phyloP scores from a whole-genome alignment of 2,888 invertebrate species.

The Melangyna quadrimaculata region DNA sequence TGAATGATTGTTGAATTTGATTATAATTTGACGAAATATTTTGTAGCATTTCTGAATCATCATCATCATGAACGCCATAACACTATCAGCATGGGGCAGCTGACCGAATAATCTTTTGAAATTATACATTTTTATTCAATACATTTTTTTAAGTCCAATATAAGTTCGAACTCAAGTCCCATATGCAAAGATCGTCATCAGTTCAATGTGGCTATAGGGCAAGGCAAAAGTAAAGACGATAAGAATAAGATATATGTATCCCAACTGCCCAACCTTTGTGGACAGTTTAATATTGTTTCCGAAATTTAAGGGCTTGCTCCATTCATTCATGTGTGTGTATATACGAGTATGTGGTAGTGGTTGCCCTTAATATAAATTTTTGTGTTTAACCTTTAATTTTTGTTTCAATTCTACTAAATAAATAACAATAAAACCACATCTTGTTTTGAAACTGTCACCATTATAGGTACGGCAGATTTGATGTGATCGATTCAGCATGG shows the following conservation, averaged over 20 bases:
- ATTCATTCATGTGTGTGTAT: not conserved
- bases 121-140: conserved; percentile 12
- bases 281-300: not conserved
- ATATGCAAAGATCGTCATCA: not conserved
- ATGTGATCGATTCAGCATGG: conserved; percentile 10
- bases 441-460: not conserved
- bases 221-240: conserved; percentile 37
- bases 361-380: conserved; percentile 18
- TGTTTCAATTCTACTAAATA: conserved; percentile 14
- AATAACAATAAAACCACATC: conserved; percentile 20
- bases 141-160: not conserved
- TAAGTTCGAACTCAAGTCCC: not conserved
- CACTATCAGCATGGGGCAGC: too few species aligned
- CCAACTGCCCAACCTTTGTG: conserved; percentile 42
- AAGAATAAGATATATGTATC: not conserved
- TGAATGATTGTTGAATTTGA: conserved; percentile 57
- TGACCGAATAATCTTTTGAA: conserved; percentile 45
- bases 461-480: not conserved
- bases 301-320: conserved; percentile 34
- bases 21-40: conserved; percentile 50
- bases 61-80: not conserved
- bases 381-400: conserved; percentile 12
- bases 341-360: not conserved
- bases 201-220: conserved; percentile 23
- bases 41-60: conserved; percentile 41